Evolutionary conservation across 2,797 vertebrate species (phyloP).

Genomic region (Dryobates pubescens): DNA sequence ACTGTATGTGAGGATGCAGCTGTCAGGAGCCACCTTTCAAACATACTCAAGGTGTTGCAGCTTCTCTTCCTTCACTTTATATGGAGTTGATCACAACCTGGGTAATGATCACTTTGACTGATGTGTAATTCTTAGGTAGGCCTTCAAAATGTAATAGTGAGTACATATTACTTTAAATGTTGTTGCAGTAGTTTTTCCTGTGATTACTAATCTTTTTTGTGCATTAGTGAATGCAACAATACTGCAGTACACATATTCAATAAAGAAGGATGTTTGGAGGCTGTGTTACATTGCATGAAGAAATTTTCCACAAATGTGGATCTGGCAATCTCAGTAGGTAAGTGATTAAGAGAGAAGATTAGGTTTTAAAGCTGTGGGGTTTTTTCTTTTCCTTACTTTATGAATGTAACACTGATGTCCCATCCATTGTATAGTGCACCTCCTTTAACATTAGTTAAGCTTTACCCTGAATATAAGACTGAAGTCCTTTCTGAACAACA

Average conservation of each 20-base stretch:
- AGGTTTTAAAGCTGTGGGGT: not conserved
- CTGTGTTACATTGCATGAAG: constrained; percentile 88
- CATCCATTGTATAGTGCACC: not conserved
- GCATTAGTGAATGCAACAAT: constrained; percentile 89
- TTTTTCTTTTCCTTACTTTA: not conserved
- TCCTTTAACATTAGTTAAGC: not conserved
- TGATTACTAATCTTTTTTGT: constrained; percentile 22
- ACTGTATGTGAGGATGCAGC: not conserved
- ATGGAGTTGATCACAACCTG: not conserved
- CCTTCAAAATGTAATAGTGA: not conserved
- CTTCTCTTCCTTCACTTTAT: not conserved
- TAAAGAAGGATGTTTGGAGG: constrained; percentile 88
- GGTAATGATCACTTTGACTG: rapidly evolving
- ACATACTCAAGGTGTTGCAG: not conserved
- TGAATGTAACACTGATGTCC: not conserved
- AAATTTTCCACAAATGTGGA: constrained; percentile 87
- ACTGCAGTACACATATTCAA: constrained; percentile 91
- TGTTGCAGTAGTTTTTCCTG: not conserved
- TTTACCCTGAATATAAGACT: not conserved
- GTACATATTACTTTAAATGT: not conserved
- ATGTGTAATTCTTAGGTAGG: not conserved
- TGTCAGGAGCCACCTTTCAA: not conserved
- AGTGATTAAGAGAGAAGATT: constrained; percentile 44
- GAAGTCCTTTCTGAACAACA: not conserved
- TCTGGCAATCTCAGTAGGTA: constrained; percentile 93